Evolutionary conservation across 2,797 vertebrate genomes (phyloP).

Genomic region (Ceryle rudis): DNA sequence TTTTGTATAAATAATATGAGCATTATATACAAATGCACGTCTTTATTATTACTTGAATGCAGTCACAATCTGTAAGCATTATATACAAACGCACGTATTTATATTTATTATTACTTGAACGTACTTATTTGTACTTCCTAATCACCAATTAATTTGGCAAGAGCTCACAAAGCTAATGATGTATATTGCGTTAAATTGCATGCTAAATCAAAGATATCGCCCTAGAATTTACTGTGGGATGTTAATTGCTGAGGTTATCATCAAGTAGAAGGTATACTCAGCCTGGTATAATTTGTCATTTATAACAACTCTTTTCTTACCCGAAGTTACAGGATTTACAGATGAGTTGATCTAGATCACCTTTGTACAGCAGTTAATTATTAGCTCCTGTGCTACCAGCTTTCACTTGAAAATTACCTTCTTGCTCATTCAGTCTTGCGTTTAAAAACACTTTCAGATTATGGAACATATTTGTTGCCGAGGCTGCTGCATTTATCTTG

Average conservation of each 20-base stretch:
- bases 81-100: neutral
- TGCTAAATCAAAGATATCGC: neutral
- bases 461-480: neutral
- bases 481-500: neutral
- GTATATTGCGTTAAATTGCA: neutral
- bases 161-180: neutral
- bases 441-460: neutral
- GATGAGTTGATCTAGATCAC: conserved; percentile 49
- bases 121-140: neutral
- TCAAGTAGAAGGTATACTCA: neutral
- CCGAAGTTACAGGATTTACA: conserved; percentile 56
- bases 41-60: too few species aligned
- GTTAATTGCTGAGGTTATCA: conserved; percentile 9
- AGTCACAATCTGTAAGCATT: neutral
- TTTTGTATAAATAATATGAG: neutral
- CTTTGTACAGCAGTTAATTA: conserved; percentile 49
- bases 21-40: too few species aligned
- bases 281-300: neutral
- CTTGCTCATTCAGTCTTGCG: neutral
- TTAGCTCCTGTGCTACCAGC: conserved; percentile 11
- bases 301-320: neutral
- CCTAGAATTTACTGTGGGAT: conserved; percentile 10
- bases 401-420: conserved; percentile 28
- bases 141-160: conserved; percentile 6
- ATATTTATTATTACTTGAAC: neutral